Percentiles rank a stretch among this genome's conserved stretches.
These are phyloP conservation scores for Cranoglanis bouderius DNA, from an alignment of 2,113 vertebrate genomes.

Conservation along the genomic window DNA sequence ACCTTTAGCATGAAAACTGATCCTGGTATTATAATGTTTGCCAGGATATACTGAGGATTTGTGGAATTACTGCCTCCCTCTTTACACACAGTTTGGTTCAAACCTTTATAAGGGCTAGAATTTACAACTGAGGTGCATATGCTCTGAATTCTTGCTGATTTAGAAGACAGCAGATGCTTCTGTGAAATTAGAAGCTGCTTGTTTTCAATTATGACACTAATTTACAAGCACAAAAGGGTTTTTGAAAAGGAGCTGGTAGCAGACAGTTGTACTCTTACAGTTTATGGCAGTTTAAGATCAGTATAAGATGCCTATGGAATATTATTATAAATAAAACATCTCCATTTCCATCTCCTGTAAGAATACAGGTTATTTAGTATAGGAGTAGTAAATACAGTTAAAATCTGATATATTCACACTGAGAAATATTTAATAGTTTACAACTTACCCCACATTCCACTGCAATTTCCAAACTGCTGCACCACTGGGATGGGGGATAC, in stretches of 20 bases:
- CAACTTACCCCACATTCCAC: slow-evolving; percentile 75
- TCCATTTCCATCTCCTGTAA: background rate
- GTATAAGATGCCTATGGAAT: background rate
- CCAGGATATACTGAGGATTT: background rate
- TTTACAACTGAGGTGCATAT: background rate
- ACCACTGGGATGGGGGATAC: slow-evolving; percentile 77
- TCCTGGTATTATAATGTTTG: background rate
- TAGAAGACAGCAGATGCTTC: slow-evolving; percentile 57
- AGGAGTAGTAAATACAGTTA: background rate
- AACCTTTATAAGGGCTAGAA: background rate
- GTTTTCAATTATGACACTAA: slow-evolving; percentile 66
- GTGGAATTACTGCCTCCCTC: background rate
- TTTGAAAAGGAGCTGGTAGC: slow-evolving; percentile 26
- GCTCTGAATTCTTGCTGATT: background rate
- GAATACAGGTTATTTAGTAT: background rate
- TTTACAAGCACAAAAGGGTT: slow-evolving; percentile 50
- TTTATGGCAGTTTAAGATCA: background rate
- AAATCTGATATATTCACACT: background rate
- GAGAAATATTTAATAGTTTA: background rate
- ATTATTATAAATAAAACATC: background rate
- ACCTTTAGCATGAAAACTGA: background rate
- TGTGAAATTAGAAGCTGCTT: slow-evolving; percentile 56
- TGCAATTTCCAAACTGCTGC: slow-evolving; percentile 71
- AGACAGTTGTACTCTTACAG: background rate
- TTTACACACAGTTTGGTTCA: background rate